Evolutionary conservation across 2,888 invertebrate species (phyloP), one percentile per base, ranked within the genome.

Genomic region (Nomada ruficornis): DNA sequence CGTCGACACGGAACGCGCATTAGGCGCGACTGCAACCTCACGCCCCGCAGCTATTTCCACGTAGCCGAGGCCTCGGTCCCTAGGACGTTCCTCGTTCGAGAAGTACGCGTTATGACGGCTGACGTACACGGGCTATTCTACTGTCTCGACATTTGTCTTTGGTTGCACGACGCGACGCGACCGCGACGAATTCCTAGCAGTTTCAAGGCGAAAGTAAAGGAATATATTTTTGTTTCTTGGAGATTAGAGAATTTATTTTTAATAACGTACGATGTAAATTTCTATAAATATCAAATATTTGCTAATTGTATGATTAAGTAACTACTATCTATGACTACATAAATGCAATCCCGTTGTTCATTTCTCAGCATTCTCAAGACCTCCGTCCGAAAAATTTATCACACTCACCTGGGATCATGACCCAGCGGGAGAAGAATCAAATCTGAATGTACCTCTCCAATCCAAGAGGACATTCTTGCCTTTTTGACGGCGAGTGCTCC

Each of bases 1-100:
- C 88, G 89, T 90, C 91, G 91, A 93, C 93, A 93, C 89, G 93
- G 89, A 93, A 92, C 90, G 90, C 93, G 93, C 93, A 93, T 93
- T 93, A 93, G 92, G 88, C 91, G 90, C 89, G 88, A 89, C 89
- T 80, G 91, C 91, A 91, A 91, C 90, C 90, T 90, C 87, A 86
- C 88, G 83, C 86, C 89, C 88, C 79, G 64, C 62, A 78, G 84
- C 84, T 86, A 85, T 71, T 82, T 85, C 77, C 83, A 76, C 57
- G 57, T 74, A 59, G 70, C 60, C 72, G 54, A 57, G 10, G 36
- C 71, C 42, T 26, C 29, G n/a, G 57, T 52, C 64, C 57, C 63
- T 73, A 42, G 57, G 74, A 76, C 50, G 47, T 29, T 83, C 80
- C 72, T 73, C 76, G 67, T 42, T 47, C 60, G 26, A 63, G 71